These are phyloP conservation scores for Anomalospiza imberbis DNA, from an alignment of 2,797 vertebrate genomes.

Conservation along the genomic window DNA sequence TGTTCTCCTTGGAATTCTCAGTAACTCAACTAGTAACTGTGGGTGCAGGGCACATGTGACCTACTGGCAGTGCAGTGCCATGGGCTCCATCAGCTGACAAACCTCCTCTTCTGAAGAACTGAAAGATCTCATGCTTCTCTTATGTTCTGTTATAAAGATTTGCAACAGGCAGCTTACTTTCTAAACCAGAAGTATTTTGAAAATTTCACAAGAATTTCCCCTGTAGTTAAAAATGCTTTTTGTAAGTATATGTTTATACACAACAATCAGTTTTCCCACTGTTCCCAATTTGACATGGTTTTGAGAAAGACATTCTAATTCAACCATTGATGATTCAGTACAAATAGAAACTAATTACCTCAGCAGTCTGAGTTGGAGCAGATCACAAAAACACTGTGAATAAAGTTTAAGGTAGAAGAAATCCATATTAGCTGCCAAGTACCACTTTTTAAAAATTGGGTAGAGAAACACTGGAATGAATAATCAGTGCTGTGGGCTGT, in stretches of 20 bases:
- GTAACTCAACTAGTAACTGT: neutral
- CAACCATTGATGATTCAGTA: neutral
- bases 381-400: neutral
- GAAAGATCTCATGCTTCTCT: neutral
- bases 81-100: neutral
- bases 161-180: neutral
- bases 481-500: neutral
- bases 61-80: neutral
- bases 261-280: neutral
- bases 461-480: neutral
- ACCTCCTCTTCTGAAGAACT: neutral
- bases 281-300: neutral
- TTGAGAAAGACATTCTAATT: neutral
- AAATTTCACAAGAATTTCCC: neutral
- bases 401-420: neutral
- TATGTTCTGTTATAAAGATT: neutral
- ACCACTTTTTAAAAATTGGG: neutral
- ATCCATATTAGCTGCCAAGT: neutral
- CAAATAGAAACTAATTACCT: neutral
- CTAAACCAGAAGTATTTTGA: neutral
- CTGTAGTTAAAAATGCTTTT: neutral
- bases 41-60: neutral
- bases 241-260: neutral
- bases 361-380: neutral
- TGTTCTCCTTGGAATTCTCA: neutral